Evolutionary conservation across 2,888 invertebrate genomes (phyloP).

Genomic region (Lucinisca nassula): DNA sequence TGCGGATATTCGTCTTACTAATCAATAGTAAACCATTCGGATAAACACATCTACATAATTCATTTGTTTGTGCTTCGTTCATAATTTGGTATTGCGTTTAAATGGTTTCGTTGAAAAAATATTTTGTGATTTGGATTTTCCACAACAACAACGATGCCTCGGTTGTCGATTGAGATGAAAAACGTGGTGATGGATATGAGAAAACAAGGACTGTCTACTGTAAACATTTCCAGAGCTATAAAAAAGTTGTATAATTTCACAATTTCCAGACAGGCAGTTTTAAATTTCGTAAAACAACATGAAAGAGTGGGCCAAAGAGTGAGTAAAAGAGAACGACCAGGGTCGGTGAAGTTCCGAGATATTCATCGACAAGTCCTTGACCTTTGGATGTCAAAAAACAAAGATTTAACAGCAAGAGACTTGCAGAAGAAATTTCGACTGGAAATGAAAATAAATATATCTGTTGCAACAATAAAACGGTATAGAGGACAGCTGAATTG

Average conservation of each 20-base stretch:
- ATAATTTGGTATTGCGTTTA: too few species aligned
- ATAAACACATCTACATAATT: too few species aligned
- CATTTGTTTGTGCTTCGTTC: too few species aligned
- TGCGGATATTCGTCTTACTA: too few species aligned
- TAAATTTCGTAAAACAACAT: not conserved
- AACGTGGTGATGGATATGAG: not conserved
- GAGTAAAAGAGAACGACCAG: not conserved
- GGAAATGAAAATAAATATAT: not conserved
- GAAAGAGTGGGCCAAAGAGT: not conserved
- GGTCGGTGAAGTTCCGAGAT: not conserved
- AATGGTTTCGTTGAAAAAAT: too few species aligned
- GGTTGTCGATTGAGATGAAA: not conserved
- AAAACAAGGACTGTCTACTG: not conserved
- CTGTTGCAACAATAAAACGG: not conserved
- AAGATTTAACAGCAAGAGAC: not conserved
- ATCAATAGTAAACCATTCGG: too few species aligned
- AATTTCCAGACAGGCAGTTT: not conserved
- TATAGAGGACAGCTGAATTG: not conserved
- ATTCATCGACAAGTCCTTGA: not conserved
- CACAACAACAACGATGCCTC: too few species aligned
- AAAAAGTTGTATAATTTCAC: not conserved
- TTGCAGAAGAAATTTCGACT: not conserved
- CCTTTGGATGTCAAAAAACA: not conserved
- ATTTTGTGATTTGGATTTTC: too few species aligned
- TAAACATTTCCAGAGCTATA: not conserved